Base-by-base conservation (phyloP, 2,888 invertebrate species). In the Lithophane ornitopus region DNA sequence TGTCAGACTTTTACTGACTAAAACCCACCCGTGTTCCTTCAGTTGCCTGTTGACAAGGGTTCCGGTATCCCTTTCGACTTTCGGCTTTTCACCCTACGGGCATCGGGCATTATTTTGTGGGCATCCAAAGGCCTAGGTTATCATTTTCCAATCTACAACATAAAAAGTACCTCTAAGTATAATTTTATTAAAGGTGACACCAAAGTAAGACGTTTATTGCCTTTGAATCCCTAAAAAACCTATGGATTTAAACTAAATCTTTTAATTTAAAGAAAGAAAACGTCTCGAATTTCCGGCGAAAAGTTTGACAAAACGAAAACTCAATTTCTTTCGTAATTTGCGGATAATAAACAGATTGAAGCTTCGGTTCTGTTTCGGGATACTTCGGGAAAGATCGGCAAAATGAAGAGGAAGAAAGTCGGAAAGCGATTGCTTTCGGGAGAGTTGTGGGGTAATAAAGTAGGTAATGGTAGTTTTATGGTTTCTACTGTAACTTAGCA, bases 311-410 rank as follows among this genome's bases (percentile, higher is more conserved):
- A 59, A 71, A 69, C 66, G 70, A 73, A 81, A 85, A 85, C 74
- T 82, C 75, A 79, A 79, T 85, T 85, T 70, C 56, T 41, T 73
- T 65, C 41, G 74, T 85, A 71, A 82, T 82, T 82, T 66, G 56
- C 41, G 74, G 61, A 75, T 80, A 56, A 80, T 82, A 85, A 85
- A 83, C 73, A 80, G 68, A 82, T 85, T 81, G 61, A 61, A 39
- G 58, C 59, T 73, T 67, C 39, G 67, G 28, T 9, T 52, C 61
- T n/a, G 65, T 76, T 74, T 65, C 70, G 79, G 61, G 4, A 46
- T 26, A 16, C 56, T 76, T 82, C 76, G 78, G 49, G 12, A 41
- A 56, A 22, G 49, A 76, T 74, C 77, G 75, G 66, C 22, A 41
- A 12, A 52, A 61, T 3, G 76, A 66, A 16, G 52, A 39, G 52